A percentile compares a stretch with the other conserved stretches of the same genome.
phyloP scores from a whole-genome alignment of 1,140 invertebrate species.

The Drosophila eugracilis region DNA sequence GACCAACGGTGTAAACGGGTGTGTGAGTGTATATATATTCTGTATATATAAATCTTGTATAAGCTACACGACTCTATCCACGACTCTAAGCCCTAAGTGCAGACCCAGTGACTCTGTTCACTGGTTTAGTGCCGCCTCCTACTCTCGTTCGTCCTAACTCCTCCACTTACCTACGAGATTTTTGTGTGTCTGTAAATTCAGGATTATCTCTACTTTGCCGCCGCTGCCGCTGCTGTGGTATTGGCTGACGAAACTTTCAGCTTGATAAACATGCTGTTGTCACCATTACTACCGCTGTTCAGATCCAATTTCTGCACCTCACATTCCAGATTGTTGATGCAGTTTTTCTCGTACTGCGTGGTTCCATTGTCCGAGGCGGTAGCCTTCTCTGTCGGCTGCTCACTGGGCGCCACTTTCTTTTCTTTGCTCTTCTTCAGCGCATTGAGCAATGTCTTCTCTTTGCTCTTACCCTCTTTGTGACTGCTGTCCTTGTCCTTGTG shows the following conservation, averaged over 20 bases:
- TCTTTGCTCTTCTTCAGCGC: conserved; percentile 82
- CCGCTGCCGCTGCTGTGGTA: conserved; percentile 63
- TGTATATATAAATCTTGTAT: conserved; percentile 76
- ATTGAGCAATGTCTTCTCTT: conserved; percentile 82
- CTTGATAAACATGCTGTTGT: conserved; percentile 79
- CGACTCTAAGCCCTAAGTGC: conserved; percentile 55
- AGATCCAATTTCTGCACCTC: conserved; percentile 81
- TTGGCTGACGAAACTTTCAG: conserved; percentile 67
- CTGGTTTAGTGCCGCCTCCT: conserved; percentile 34
- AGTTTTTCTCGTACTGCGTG: conserved; percentile 80
- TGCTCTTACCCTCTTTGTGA: conserved; percentile 79
- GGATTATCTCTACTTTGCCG: conserved; percentile 66
- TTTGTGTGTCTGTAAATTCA: conserved; percentile 32
- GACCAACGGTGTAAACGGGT: conserved; percentile 30
- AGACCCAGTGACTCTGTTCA: conserved; percentile 4
- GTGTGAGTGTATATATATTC: conserved; percentile 48
- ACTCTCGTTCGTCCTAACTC: conserved; percentile 4
- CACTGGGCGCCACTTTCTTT: conserved; percentile 76
- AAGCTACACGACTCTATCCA: conserved; percentile 63
- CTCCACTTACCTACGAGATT: conserved; percentile 61
- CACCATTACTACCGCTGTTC: conserved; percentile 67
- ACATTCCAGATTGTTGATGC: conserved; percentile 79
- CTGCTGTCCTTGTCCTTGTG: conserved; percentile 81
- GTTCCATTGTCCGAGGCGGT: conserved; percentile 50
- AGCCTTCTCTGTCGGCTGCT: conserved; percentile 56